Evolutionary conservation across 1,140 invertebrate genomes (phyloP).

Genomic region (Brachionus plicatilis): DNA sequence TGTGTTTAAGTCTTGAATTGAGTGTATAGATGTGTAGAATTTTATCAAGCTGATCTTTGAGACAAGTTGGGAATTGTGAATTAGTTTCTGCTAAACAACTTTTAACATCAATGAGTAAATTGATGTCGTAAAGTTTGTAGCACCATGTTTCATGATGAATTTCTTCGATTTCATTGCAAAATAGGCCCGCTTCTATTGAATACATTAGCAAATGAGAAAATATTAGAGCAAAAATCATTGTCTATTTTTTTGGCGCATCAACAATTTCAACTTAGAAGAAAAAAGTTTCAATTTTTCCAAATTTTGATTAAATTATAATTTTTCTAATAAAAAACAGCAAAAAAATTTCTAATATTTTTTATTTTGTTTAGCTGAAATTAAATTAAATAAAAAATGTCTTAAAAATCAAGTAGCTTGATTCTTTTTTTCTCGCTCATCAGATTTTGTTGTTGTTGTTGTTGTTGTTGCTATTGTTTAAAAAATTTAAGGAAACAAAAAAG

Average conservation of each 20-base stretch:
- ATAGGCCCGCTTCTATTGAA: background rate
- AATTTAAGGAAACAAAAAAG: too few species aligned
- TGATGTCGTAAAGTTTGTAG: background rate
- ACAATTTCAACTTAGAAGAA: background rate
- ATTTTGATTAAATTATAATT: too few species aligned
- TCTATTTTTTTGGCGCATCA: background rate
- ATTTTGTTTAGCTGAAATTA: too few species aligned
- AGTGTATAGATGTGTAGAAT: background rate
- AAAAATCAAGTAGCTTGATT: too few species aligned
- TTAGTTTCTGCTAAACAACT: background rate
- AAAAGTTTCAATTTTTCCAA: too few species aligned
- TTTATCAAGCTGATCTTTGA: background rate
- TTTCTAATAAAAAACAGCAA: too few species aligned
- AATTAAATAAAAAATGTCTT: too few species aligned
- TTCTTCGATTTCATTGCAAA: background rate
- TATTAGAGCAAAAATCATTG: background rate
- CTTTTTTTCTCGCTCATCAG: too few species aligned
- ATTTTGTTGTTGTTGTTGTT: too few species aligned
- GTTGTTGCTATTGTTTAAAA: too few species aligned
- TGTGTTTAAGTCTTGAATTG: background rate
- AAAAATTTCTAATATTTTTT: too few species aligned
- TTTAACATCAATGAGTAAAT: background rate
- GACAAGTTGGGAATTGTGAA: background rate
- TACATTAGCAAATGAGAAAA: background rate
- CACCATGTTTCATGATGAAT: constrained; percentile 18